Conservation (phyloP, 1,140 invertebrate genomes). For the Nymphalis io region DNA sequence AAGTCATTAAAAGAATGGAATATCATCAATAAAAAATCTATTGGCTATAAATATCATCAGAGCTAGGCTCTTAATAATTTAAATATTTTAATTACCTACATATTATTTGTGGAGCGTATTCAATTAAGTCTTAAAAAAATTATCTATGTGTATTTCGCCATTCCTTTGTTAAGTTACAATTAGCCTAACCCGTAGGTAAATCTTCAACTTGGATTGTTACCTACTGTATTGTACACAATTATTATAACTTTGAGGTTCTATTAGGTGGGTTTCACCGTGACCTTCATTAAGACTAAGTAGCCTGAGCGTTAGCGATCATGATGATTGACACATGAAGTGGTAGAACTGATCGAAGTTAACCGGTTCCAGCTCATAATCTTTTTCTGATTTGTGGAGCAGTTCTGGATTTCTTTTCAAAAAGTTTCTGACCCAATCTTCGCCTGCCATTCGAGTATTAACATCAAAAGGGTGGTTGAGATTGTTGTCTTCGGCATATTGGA, state of each 20-base stretch:
- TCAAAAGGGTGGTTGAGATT: constrained; percentile 73
- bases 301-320: constrained; percentile 54
- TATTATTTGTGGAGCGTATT: constrained; percentile 36
- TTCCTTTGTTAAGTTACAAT: constrained; percentile 34
- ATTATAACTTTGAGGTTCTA: constrained; percentile 44
- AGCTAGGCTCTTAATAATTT: constrained; percentile 58
- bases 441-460: constrained; percentile 71
- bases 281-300: constrained; percentile 47
- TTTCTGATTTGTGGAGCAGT: constrained; percentile 62
- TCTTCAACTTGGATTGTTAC: constrained; percentile 21
- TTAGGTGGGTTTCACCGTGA: constrained; percentile 50
- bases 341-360: constrained; percentile 78
- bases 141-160: constrained; percentile 29
- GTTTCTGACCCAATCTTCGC: constrained; percentile 76
- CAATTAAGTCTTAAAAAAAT: constrained; percentile 35
- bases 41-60: constrained; percentile 49
- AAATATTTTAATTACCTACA: constrained; percentile 39
- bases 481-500: constrained; percentile 75
- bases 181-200: constrained; percentile 19
- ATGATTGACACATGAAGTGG: constrained; percentile 75
- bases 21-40: constrained; percentile 44
- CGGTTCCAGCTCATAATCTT: constrained; percentile 64
- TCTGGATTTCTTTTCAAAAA: constrained; percentile 75
- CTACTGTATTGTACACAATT: constrained; percentile 26
- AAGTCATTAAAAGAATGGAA: constrained; percentile 52